Evolutionary conservation across 2,888 invertebrate genomes (phyloP), one percentile per base, ranked within the genome.

Genomic region (Drosophila vallismaia): DNA sequence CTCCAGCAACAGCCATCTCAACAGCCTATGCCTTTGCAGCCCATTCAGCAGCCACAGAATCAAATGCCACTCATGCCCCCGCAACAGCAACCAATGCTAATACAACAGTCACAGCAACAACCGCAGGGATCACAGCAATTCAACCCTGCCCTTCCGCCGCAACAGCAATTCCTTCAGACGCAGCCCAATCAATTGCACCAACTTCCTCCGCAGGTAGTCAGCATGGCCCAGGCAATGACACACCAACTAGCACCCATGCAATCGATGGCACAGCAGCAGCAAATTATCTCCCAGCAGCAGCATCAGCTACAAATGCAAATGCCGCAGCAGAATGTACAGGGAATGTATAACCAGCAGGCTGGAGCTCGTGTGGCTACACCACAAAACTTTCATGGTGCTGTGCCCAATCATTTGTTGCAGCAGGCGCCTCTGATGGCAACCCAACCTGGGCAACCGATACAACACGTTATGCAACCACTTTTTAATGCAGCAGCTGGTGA

Each of bases 401-500:
- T 79, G 26, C 40, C 79, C n/a, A 88, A 78, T 48, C 83, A 84
- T 56, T 58, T 85, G 51, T 63, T 86, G 66, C 89, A 87, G 62
- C 77, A 78, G 50, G 67, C 76, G 9, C 71, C 75, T 19, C 58
- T 80, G 56, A 71, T 84, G 67, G 62, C 71, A 40, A 54, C 71
- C 52, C 84, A 88, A 55, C 48, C 82, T 38, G 31, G 64, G 5
- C 85, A 77, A 52, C 57, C 72, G 2, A 78, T 86, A 71, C 84
- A 88, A 50, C 85, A 88, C 58, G 76, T 86, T 3, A 28, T 88
- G 48, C 84, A 84, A 49, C 84, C 84, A 14, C 74, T 86, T 1
- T 88, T 73, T 19, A 87, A 79, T 57, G 55, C 86, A 46, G 48
- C 72, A 52, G 72, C 78, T 28, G 71, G 76, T 45, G 88, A 88